Conservation (phyloP, 1,140 invertebrate genomes). For the Pseudomyrmex concolor region DNA sequence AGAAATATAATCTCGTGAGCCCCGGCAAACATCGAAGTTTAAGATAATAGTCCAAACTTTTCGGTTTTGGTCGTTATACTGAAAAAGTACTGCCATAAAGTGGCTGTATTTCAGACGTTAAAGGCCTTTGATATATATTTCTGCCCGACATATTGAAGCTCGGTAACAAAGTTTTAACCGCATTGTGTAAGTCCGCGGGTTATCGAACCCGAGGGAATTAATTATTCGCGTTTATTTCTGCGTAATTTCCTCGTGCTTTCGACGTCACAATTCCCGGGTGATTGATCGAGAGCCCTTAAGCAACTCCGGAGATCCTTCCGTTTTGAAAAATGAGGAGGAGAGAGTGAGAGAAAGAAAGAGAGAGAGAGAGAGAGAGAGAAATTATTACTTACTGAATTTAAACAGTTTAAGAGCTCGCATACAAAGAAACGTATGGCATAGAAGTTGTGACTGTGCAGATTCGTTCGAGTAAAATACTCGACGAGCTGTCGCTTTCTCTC, state of each 20-base stretch:
- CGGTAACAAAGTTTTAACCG: constrained; percentile 16
- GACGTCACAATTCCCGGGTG: constrained; percentile 29
- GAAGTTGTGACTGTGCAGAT: constrained; percentile 86
- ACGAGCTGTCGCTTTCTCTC: constrained; percentile 75
- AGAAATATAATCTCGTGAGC: neutral
- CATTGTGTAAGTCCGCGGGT: neutral
- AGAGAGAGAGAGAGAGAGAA: no score
- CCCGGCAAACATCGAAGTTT: neutral
- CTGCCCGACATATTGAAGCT: constrained; percentile 1
- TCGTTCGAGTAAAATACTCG: constrained; percentile 74
- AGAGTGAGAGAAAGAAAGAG: no score
- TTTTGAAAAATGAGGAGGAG: neutral
- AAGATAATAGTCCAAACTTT: neutral
- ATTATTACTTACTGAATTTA: constrained; percentile 85
- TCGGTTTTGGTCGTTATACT: neutral
- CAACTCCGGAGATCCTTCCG: neutral
- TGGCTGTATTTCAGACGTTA: constrained; percentile 6
- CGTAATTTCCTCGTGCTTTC: constrained; percentile 32
- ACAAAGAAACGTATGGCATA: constrained; percentile 89
- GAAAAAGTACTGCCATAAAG: neutral
- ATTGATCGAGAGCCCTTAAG: constrained; percentile 38
- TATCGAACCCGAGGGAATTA: constrained; percentile 41
- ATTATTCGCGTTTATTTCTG: constrained; percentile 51
- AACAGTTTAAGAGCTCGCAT: constrained; percentile 90
- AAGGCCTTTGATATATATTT: constrained; percentile 24